phyloP scores from a whole-genome alignment of 2,797 vertebrate species.

The Peromyscus aztecus region DNA sequence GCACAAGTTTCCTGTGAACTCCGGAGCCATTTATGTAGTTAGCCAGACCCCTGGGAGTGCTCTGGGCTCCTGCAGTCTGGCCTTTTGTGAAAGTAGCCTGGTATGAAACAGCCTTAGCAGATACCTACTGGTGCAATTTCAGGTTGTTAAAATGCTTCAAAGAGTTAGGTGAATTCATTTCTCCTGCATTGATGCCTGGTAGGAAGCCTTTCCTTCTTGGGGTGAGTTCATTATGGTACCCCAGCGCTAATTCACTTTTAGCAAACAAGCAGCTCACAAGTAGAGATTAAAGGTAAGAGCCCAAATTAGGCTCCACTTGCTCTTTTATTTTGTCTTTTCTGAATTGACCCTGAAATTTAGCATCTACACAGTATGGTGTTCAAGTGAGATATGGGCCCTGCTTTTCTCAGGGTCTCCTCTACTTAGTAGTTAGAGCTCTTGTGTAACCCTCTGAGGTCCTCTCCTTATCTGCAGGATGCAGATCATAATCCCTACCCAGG shows the following conservation, averaged over 20 bases:
- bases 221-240: constrained; percentile 47
- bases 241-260: not conserved
- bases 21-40: constrained; percentile 18
- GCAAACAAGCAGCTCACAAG: not conserved
- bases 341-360: constrained; percentile 21
- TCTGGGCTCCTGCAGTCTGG: constrained; percentile 4
- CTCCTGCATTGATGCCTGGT: constrained; percentile 64
- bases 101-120: not conserved
- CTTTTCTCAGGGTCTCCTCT: not conserved
- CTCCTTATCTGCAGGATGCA: not conserved
- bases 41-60: constrained; percentile 20
- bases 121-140: constrained; percentile 52
- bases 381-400: not conserved
- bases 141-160: constrained; percentile 75
- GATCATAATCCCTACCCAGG: not conserved
- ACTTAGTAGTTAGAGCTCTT: not conserved
- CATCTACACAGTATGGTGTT: not conserved
- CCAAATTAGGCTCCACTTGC: not conserved
- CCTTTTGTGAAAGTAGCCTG: constrained; percentile 63
- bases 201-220: constrained; percentile 63
- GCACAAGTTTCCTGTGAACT: constrained; percentile 54
- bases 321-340: not conserved
- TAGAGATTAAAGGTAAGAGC: not conserved
- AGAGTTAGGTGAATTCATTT: constrained; percentile 63
- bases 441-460: not conserved